These are phyloP conservation scores for Caenorhabditis becei DNA, from an alignment of 2,888 invertebrate species.

Conservation along the genomic window DNA sequence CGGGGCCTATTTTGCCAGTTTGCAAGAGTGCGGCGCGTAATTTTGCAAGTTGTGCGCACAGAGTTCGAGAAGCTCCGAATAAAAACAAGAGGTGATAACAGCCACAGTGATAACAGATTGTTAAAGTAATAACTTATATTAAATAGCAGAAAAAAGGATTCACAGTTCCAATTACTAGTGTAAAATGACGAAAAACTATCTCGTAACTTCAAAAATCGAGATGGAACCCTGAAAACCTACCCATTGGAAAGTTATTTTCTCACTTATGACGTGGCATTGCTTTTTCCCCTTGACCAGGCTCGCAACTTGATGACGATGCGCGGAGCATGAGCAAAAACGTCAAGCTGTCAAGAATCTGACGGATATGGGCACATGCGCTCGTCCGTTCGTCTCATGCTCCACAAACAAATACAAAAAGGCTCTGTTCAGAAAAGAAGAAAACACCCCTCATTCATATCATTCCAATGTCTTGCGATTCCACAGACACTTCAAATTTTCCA, in stretches of 20 bases:
- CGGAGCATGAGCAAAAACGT: conserved; percentile 29
- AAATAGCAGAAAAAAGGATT: too few relatives aligned
- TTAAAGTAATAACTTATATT: too few relatives aligned
- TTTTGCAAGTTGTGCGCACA: background rate
- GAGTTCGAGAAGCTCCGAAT: background rate
- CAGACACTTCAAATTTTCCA: background rate
- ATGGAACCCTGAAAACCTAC: too few relatives aligned
- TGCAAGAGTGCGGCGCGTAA: background rate
- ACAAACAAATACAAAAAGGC: conserved; percentile 34
- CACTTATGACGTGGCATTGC: too few relatives aligned
- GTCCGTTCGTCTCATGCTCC: conserved; percentile 10
- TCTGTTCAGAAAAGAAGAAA: background rate
- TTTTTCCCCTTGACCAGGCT: too few relatives aligned
- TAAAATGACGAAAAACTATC: too few relatives aligned
- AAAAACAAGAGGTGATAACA: too few relatives aligned
- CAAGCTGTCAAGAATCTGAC: conserved; percentile 54
- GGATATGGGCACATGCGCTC: conserved; percentile 29
- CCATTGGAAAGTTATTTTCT: too few relatives aligned
- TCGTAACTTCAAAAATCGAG: too few relatives aligned
- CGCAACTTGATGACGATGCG: background rate
- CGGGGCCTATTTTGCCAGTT: conserved; percentile 3
- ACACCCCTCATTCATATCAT: conserved; percentile 2
- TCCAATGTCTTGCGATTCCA: background rate
- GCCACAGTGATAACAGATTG: too few relatives aligned
- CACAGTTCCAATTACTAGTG: too few relatives aligned